Base-by-base conservation (phyloP, 2,888 invertebrate species). In the Tillus elongatus region DNA sequence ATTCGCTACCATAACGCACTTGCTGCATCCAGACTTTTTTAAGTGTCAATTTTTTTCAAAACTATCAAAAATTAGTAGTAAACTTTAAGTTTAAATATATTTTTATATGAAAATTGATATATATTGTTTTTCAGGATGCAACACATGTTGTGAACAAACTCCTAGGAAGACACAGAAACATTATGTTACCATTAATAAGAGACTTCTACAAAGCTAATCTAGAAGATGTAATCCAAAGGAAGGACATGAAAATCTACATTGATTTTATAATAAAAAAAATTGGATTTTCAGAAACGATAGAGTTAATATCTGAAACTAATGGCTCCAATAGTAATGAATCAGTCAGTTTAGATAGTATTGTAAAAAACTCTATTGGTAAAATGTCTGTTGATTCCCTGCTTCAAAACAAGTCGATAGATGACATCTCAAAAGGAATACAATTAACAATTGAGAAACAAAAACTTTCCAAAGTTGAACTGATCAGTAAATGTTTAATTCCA, bases 401-500 rank as follows among this genome's bases (percentile, higher is more conserved):
- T 9, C 40, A 44, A 30, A 43, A 37, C 13, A 43, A 41, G 35
- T 39, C 37, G 6, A 27, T 50, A 13, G 33, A 35, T n/a, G 49
- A 48, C 6, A 30, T 53, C n/a, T 33, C 39, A 15, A 26, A 14
- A 8, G 46, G 43, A 3, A 30, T 54, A 8, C 37, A 43, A 32
- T 43, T 44, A 8, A 40, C 36, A 11, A 40, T 52, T 15, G 34
- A 41, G 12, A 43, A 45, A 4, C 40, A 40, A n/a, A 32, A 33
- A 4, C 47, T 19, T 19, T 8, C 28, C 9, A 46, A 39, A 36
- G 35, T 44, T 26, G 47, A 51, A 4, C 19, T 54, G 9, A 4
- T 52, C 3, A 41, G 45, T 11, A 39, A 35, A 3, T 51, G 50
- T 30, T 36, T 52, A 8, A 13, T 50, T 13, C 49, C 51, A 15